Base-by-base conservation (phyloP, 2,113 vertebrate species). In the Micronycteris hirsuta region DNA sequence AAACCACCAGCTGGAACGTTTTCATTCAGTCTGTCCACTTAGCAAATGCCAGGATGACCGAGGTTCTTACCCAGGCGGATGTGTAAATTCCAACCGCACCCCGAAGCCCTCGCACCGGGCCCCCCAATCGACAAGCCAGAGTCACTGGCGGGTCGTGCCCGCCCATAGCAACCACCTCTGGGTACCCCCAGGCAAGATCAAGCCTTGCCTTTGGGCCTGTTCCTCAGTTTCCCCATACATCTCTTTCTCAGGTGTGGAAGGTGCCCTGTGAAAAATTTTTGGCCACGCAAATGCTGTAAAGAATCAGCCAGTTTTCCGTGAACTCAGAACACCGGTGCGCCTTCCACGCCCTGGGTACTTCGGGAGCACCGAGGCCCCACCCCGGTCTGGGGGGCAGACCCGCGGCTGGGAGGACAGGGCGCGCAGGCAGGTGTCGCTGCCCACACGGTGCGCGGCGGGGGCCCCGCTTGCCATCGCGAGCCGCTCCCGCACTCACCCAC, bases 401-500 rank as follows among this genome's bases (percentile, higher is more conserved):
- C 5, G 45, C 10, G 0, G n/a, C 41, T 0, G 8, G 63, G n/a
- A 5, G 13, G 38, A 1, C 43, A 0, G 63, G 33, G 47, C 74
- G 15, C 26, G 33, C 63, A 2, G 0, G 0, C n/a, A 15, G 22
- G 7, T 2, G 80, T 41, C 38, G 0, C n/a, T 11, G 10, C 12
- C 41, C 16, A 1, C 22, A 9, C 13, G 19, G 24, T 2, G 4
- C 52, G n/a, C 4, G 19, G 58, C 22, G 31, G 31, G 56, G 15
- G 2, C 41, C 45, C 31, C 31, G 4, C 20, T 20, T 11, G 36
- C 26, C 26, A 22, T 20, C 52, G 11, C 7, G 5, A 2, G 89
- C 1, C 2, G 16, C 70, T 1, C 52, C 8, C 11, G 31, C 94
- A 95, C 96, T 95, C 96, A 99, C 98, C 98, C 96, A 82, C 36